Evolutionary conservation across 2,113 vertebrate genomes (phyloP).

Genomic region (Nicator chloris): DNA sequence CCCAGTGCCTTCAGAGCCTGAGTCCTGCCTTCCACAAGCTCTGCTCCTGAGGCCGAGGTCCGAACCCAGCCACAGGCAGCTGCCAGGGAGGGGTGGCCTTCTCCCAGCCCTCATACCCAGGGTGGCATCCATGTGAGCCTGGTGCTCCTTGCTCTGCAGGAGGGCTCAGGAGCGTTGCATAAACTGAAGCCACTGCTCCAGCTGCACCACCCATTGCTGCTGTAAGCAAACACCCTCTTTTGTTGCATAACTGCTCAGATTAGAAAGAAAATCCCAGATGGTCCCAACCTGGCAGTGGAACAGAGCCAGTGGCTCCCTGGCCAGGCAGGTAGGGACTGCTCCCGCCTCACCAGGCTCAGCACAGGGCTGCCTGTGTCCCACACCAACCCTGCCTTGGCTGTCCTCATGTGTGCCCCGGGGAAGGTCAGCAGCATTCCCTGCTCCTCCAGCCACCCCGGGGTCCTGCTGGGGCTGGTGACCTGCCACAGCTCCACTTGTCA

Average conservation of each 20-base stretch:
- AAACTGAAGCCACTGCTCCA: neutral
- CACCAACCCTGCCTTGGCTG: neutral
- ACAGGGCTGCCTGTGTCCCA: neutral
- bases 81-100: neutral
- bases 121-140: neutral
- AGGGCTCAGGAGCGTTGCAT: neutral
- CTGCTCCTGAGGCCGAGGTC: neutral
- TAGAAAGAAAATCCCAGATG: neutral
- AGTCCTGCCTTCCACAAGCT: neutral
- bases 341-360: neutral
- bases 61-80: accelerated
- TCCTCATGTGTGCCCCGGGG: neutral
- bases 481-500: accelerated
- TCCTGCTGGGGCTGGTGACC: neutral
- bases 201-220: neutral
- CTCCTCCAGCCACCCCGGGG: neutral
- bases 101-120: neutral
- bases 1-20: neutral
- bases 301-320: neutral
- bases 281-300: neutral
- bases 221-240: neutral
- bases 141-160: neutral
- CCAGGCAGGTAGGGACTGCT: neutral
- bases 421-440: neutral
- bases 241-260: neutral